Conservation (phyloP, 2,888 invertebrate species). For the Cheilosia soror region DNA sequence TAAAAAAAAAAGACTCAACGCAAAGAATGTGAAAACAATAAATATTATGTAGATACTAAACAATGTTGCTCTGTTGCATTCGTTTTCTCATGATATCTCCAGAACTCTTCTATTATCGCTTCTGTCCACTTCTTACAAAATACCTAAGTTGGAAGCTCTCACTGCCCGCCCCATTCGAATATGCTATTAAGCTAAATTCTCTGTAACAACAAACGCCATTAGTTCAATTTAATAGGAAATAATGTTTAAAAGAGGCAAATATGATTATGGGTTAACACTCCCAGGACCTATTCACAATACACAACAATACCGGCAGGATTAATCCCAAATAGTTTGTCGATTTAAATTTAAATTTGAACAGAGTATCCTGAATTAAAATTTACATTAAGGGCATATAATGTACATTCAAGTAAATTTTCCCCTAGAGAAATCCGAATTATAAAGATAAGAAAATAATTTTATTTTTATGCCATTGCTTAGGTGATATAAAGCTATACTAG, state of each 20-base stretch:
- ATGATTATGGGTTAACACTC: slow-evolving; percentile 1
- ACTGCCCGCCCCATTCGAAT: background rate
- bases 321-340: slow-evolving; percentile 22
- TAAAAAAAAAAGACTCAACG: too few species aligned
- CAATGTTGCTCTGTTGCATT: too few species aligned
- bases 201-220: background rate
- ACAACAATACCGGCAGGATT: slow-evolving; percentile 8
- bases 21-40: too few species aligned
- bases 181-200: background rate
- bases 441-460: slow-evolving; percentile 32
- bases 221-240: background rate
- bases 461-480: slow-evolving; percentile 19
- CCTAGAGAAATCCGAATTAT: slow-evolving; percentile 15
- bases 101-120: too few species aligned
- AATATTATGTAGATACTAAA: too few species aligned
- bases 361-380: slow-evolving; percentile 4
- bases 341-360: slow-evolving; percentile 41
- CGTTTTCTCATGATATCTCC: too few species aligned
- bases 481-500: slow-evolving; percentile 3
- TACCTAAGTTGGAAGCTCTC: too few species aligned
- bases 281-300: background rate
- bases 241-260: background rate
- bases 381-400: slow-evolving; percentile 13
- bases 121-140: too few species aligned
- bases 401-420: slow-evolving; percentile 13